These are phyloP conservation scores for Nomada goodeniana DNA, from an alignment of 2,888 invertebrate species.

Conservation along the genomic window DNA sequence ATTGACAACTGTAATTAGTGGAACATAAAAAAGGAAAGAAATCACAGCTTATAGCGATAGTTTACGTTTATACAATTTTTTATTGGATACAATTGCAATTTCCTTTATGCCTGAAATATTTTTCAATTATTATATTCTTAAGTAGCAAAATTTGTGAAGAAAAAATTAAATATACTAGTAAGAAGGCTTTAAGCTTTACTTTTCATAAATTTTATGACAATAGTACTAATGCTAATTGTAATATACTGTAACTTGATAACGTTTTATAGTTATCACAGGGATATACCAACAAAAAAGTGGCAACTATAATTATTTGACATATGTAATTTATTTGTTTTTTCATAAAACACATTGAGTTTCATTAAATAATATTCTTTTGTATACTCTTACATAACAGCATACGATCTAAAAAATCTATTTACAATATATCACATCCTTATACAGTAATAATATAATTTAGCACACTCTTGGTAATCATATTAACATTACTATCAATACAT, in stretches of 20 bases:
- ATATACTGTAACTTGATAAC: not conserved
- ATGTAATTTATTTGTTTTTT: constrained; percentile 54
- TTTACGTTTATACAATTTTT: not conserved
- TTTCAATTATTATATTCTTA: not conserved
- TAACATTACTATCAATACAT: constrained; percentile 38
- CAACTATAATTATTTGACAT: constrained; percentile 13
- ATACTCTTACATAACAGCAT: constrained; percentile 52
- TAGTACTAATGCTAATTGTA: not conserved
- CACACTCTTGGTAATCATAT: constrained; percentile 32
- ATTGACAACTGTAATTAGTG: not conserved
- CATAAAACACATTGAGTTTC: constrained; percentile 38
- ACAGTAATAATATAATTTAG: constrained; percentile 36
- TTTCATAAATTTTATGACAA: not conserved
- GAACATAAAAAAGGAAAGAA: not conserved
- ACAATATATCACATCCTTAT: constrained; percentile 67
- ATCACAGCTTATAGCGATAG: not conserved
- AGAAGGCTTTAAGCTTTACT: not conserved
- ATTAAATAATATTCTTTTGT: constrained; percentile 47
- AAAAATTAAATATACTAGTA: not conserved
- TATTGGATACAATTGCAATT: not conserved
- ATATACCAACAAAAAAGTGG: not conserved
- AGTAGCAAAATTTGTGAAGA: not conserved
- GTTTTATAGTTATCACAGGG: not conserved
- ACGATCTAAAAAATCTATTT: constrained; percentile 58
- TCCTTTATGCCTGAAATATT: not conserved